Evolutionary conservation across 2,888 invertebrate species (phyloP), one percentile per base, ranked within the genome.

Genomic region (Hydroisotoma schaefferi): DNA sequence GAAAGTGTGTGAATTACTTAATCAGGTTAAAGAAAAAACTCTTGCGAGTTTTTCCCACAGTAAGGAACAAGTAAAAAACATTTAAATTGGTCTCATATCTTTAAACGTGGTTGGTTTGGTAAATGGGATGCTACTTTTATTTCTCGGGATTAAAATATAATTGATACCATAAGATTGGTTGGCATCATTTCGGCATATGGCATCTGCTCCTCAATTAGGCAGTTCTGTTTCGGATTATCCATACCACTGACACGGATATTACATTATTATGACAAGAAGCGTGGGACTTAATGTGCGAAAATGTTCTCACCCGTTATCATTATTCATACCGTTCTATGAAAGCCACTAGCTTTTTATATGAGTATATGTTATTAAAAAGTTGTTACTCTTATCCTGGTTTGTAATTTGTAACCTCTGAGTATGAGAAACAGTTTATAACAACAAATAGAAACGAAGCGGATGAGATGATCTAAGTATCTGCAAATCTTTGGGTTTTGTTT

Each of bases 241-340:
- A 40, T 40, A 40, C n/a, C n/a, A n/a, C n/a, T 33, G 33, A 15
- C 15, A 33, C 15, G 33, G 8, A 8, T 33, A 15, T 33, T 33
- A 15, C 15, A 43, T 25, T 46, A 12, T 23, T 25, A 46, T 3
- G 4, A 8, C 23, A 25, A 46, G 46, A 46, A 58, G 58, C 58
- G 58, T 58, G 58, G 53, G 58, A 58, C 37, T 46, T 8, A 23
- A 8, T 33, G 37, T 46, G 58, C 58, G 37, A 58, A 58, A 58
- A 53, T 58, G 53, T 58, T 58, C 58, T 58, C 58, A 58, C 53
- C 53, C 53, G 58, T 40, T n/a, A n/a, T n/a, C n/a, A n/a, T n/a
- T n/a, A n/a, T n/a, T n/a, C n/a, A n/a, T n/a, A n/a, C n/a, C n/a
- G n/a, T n/a, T n/a, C n/a, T n/a, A n/a, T n/a, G n/a, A n/a, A n/a